phyloP scores from a whole-genome alignment of 2,797 vertebrate genomes.

The Centroberyx gerrardi region DNA sequence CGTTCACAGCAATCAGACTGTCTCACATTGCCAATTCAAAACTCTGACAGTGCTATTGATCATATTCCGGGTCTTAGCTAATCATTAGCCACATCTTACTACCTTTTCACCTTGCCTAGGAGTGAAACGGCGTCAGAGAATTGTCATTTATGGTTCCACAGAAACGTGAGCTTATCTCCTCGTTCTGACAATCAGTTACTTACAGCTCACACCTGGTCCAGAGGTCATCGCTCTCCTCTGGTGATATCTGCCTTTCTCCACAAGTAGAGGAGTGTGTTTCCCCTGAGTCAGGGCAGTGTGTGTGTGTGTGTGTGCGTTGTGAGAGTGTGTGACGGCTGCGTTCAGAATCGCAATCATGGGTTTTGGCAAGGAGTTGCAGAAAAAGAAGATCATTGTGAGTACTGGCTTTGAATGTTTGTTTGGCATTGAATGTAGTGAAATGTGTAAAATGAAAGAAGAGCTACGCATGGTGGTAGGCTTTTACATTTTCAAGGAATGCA shows the following conservation, averaged over 20 bases:
- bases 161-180: conserved; percentile 9
- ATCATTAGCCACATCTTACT: not conserved
- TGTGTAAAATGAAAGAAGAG: too few species aligned
- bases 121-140: not conserved
- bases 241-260: not conserved
- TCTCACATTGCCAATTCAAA: not conserved
- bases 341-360: conserved; percentile 33
- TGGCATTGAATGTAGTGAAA: too few species aligned
- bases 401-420: not conserved
- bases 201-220: conserved; percentile 46
- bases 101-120: not conserved
- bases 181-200: conserved; percentile 53
- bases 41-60: not conserved
- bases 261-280: too few species aligned
- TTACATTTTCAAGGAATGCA: too few species aligned
- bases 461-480: too few species aligned
- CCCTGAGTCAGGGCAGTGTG: not conserved
- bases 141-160: not conserved
- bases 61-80: not conserved
- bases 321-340: not conserved
- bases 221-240: conserved; percentile 37
- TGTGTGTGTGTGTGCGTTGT: not conserved
- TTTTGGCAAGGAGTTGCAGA: conserved; percentile 5
- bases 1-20: not conserved
- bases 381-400: conserved; percentile 73